Base-by-base conservation (phyloP, 2,888 invertebrate species). In the Cheilosia impressa region DNA sequence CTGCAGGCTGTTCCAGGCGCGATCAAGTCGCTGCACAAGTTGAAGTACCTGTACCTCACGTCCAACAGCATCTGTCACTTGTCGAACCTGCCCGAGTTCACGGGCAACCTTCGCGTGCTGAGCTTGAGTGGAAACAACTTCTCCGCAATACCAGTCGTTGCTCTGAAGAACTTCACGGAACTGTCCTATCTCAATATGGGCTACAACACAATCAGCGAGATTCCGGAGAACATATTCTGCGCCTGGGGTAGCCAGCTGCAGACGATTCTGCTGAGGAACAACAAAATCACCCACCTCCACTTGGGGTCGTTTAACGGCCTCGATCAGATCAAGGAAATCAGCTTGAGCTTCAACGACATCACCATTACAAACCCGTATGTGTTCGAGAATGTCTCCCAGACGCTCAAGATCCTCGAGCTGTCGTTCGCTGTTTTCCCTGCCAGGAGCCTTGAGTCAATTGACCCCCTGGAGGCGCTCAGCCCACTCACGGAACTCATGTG, bases 291-390 rank as follows among this genome's bases (percentile, higher is more conserved):
- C 43, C 95, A 94, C 91, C 93, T 96, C 88, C 95, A 94, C 90
- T 93, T 94, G 87, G 95, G 95, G 89, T 94, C 96, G 88, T 96
- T 97, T 91, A 94, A 94, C 79, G 95, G 95, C 50, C 94, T 96
- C 66, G 95, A 95, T 87, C 95, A 96, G 88, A 94, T 98, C 88
- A 96, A 96, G 89, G 98, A 98, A 92, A 94, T 98, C 87, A 97
- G 97, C 92, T 93, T 98, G 88, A 98, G 98, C 90, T 97, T 98
- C 92, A 98, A 98, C 92, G 96, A 96, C 90, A 94, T 98, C 87
- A 95, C 95, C 89, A 95, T 96, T 89, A 94, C 98, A 88, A 96
- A 97, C 90, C 94, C 95, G 31, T 95, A 96, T 90, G 96, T 97
- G 19, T 97, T 98, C 91, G 94, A 94, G 78, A 96, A 96, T 89